Evolutionary conservation across 92 coral and sea anemone species (phyloP).

Genomic region (Phenganax marumi): DNA sequence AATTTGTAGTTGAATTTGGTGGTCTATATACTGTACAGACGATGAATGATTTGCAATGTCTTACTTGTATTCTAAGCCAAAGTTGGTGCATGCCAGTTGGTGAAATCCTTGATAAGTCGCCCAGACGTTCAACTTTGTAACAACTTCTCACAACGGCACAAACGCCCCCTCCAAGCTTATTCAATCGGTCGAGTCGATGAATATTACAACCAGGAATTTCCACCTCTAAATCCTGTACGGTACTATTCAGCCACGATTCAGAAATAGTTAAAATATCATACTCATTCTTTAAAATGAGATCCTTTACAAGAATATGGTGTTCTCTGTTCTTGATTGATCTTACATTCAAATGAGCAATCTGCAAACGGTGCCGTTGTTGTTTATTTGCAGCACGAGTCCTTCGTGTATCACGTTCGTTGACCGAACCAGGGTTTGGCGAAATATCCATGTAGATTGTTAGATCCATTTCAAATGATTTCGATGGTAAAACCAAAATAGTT

Average conservation of each 20-base stretch:
- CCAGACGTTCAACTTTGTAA: conserved; percentile 28
- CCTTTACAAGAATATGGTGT: conserved; percentile 30
- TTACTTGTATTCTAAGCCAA: conserved; percentile 48
- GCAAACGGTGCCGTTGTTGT: conserved; percentile 29
- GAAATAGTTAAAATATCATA: conserved; percentile 46
- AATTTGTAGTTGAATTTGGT: conserved; percentile 34
- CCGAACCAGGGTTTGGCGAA: conserved; percentile 50
- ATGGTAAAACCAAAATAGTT: conserved; percentile 38
- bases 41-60: too few relatives aligned
- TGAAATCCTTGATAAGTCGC: conserved; percentile 28
- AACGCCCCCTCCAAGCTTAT: too few relatives aligned
- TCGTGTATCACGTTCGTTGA: background rate
- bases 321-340: conserved; percentile 48
- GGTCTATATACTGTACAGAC: too few relatives aligned
- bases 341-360: conserved; percentile 42
- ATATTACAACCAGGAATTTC: conserved; percentile 43
- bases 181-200: too few relatives aligned
- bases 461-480: conserved; percentile 39
- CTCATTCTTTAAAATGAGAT: conserved; percentile 31
- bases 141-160: conserved; percentile 29
- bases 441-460: conserved; percentile 44
- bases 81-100: conserved; percentile 33
- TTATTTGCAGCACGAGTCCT: conserved; percentile 3
- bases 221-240: conserved; percentile 27
- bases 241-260: conserved; percentile 44